phyloP scores from a whole-genome alignment of 64 coral and sea anemone genomes.

The Pocillopora damicornis region DNA sequence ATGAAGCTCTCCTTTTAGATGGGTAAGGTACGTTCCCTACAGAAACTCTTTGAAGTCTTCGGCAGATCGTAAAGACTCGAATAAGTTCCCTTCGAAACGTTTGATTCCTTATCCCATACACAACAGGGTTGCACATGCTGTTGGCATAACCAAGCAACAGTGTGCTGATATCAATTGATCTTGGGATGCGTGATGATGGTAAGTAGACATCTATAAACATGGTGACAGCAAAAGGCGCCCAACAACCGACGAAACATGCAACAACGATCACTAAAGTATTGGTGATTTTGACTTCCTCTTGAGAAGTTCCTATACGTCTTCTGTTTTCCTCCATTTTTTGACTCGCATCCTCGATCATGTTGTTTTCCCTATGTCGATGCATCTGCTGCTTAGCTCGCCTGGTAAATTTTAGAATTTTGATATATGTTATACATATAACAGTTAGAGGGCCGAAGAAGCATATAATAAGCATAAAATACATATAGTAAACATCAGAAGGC shows the following conservation, averaged over 20 bases:
- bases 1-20: background rate
- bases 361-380: background rate
- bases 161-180: slow-evolving; percentile 45
- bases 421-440: slow-evolving; percentile 58
- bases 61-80: background rate
- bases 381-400: background rate
- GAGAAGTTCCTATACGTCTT: background rate
- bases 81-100: slow-evolving; percentile 22
- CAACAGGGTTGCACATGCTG: slow-evolving; percentile 50
- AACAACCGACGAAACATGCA: slow-evolving; percentile 31
- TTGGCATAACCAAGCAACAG: slow-evolving; percentile 47
- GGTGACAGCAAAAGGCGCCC: slow-evolving; percentile 47
- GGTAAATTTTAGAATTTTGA: slow-evolving; percentile 64
- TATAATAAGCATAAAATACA: slow-evolving; percentile 76
- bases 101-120: slow-evolving; percentile 46
- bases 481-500: slow-evolving; percentile 71
- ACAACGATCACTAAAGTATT: slow-evolving; percentile 57
- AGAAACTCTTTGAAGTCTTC: background rate
- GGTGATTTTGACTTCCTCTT: slow-evolving; percentile 35
- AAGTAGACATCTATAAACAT: slow-evolving; percentile 57
- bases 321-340: background rate
- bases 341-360: too few relatives aligned
- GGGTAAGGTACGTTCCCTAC: background rate
- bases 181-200: background rate
- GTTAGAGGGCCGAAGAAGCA: slow-evolving; percentile 78